Evolutionary conservation across 2,797 vertebrate species (phyloP), one percentile per base, ranked within the genome.

Genomic region (Phrynocephalus vlangalii): DNA sequence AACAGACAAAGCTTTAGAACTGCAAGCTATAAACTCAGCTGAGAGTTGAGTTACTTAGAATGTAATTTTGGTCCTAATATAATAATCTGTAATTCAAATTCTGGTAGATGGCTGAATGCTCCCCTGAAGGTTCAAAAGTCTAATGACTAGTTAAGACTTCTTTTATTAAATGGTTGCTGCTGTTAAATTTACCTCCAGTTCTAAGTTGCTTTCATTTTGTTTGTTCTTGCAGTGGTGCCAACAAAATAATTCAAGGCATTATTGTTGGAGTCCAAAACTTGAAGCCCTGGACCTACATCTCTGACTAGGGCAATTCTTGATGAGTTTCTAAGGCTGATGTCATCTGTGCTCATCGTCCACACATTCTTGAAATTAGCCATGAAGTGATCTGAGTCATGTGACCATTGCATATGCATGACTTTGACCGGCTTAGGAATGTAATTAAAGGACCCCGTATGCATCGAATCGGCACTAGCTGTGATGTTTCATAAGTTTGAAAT

Each of bases 341-440:
- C n/a, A 20, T 60, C 3, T n/a, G 44, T 63, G 77, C 56, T 38
- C 22, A 50, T 13, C 11, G 30, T 60, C 67, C 67, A 60, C 24
- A 30, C 50, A n/a, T 71, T 86, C 77, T 86, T 86, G 50, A 86
- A 86, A 79, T 86, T 20, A 79, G 38, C 44, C 38, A 6, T 30
- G 38, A 60, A 38, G 28, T 50, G 44, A 9, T 30, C 3, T 5
- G 30, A 60, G 26, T 79, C 20, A 30, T 15, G 5, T 26, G 50
- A 30, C 56, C 6, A n/a, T 72, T 26, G 30, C 26, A 71, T 24
- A 7, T 10, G 67, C 13, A 60, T 86, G 30, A 77, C 38, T 20
- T 68, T 67, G 48, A 18, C 9, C 73, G 77, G 15, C 26, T 50
- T 85, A 48, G 68, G 24, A 18, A 60, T 38, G 7, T 86, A 8